Conservation (phyloP, 1,140 invertebrate species). For the Holotrichia oblita region DNA sequence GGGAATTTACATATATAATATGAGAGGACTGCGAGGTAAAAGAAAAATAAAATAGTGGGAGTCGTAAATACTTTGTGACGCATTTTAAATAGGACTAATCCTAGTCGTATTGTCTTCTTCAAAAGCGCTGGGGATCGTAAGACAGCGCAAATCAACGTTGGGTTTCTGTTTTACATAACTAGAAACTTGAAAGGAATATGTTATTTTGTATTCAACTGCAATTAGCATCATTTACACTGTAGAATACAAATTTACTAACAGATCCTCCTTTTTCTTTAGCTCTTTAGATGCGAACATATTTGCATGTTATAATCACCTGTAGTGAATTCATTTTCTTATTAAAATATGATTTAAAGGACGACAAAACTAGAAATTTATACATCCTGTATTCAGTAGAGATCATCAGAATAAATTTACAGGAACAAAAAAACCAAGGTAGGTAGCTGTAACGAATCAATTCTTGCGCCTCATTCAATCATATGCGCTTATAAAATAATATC, state of each 20-base stretch:
- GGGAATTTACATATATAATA: not conserved
- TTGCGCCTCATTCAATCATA: not conserved
- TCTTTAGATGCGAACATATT: not conserved
- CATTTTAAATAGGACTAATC: conserved; percentile 30
- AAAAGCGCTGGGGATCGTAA: not conserved
- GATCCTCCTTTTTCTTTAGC: not conserved
- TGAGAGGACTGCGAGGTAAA: not conserved
- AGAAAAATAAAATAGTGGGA: conserved; percentile 17
- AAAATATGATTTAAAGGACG: conserved; percentile 18
- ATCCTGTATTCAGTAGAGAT: not conserved
- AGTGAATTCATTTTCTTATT: not conserved
- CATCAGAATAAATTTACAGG: conserved; percentile 19
- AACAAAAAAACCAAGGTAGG: not conserved
- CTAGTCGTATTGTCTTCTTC: conserved; percentile 18
- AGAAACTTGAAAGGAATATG: conserved; percentile 28
- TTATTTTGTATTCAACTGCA: conserved; percentile 26
- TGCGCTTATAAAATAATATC: conserved; percentile 11
- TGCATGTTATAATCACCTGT: conserved; percentile 1
- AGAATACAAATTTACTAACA: conserved; percentile 16
- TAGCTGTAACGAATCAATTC: conserved; percentile 1
- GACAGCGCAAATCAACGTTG: not conserved
- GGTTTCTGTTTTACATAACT: conserved; percentile 27
- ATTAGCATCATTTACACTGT: conserved; percentile 30
- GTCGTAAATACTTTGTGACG: not conserved
- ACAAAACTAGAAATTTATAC: conserved; percentile 4